Percentiles rank a stretch among this genome's conserved stretches.
phyloP scores from a whole-genome alignment of 1,140 invertebrate genomes.

The Heliconius melpomene region DNA sequence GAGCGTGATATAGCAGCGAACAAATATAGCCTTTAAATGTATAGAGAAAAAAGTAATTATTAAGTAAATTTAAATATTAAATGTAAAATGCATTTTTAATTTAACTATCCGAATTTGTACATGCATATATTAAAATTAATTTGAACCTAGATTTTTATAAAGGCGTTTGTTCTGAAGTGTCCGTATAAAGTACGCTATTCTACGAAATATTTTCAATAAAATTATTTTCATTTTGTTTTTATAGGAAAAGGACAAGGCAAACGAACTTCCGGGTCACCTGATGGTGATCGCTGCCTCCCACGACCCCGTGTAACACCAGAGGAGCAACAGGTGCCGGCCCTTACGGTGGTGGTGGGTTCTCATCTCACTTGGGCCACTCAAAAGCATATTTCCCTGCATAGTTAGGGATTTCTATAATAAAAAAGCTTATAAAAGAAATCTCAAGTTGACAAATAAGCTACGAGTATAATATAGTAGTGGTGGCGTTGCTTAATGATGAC shows the following conservation, averaged over 20 bases:
- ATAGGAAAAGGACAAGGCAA: no score
- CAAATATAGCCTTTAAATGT: neutral
- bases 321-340: no score
- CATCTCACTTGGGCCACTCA: neutral
- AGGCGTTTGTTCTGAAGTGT: neutral
- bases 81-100: neutral
- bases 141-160: neutral
- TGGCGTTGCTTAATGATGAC: constrained; percentile 5
- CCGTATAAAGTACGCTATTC: no score
- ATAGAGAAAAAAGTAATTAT: neutral
- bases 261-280: no score
- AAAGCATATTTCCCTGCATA: neutral
- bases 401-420: neutral
- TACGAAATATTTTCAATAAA: neutral
- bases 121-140: neutral
- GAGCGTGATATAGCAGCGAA: neutral
- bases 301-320: no score
- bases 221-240: no score
- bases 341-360: no score
- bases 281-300: no score
- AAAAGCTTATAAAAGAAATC: neutral
- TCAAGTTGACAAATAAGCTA: neutral
- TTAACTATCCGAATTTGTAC: neutral
- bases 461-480: neutral
- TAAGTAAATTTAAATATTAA: neutral